A percentile compares a stretch with the other conserved stretches of the same genome.
Evolutionary conservation across 2,888 invertebrate species (phyloP).

Genomic region (Macroteleia sp.): DNA sequence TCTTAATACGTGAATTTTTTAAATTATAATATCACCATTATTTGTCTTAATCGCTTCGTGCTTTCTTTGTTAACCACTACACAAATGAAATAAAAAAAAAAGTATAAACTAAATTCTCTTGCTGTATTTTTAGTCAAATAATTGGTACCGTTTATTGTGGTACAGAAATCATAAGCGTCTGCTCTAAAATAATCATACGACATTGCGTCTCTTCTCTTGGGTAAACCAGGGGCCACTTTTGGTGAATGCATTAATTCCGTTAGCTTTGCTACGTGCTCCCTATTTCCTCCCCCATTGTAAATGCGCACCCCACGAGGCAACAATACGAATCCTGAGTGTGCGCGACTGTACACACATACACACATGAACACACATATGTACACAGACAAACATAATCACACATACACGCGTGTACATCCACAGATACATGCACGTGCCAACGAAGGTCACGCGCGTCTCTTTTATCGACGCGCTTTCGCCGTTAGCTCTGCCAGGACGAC

Average conservation of each 20-base stretch:
- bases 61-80: too few relatives aligned
- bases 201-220: slow-evolving; percentile 22
- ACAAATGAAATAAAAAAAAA: too few relatives aligned
- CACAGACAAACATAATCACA: too few relatives aligned
- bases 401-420: too few relatives aligned
- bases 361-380: slow-evolving; percentile 2
- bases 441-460: slow-evolving; percentile 57
- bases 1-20: too few relatives aligned
- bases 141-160: neutral
- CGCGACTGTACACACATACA: too few relatives aligned
- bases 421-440: neutral
- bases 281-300: slow-evolving; percentile 69
- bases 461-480: slow-evolving; percentile 51
- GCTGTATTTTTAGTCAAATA: neutral
- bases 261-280: slow-evolving; percentile 67
- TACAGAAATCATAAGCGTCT: slow-evolving; percentile 18
- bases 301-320: slow-evolving; percentile 69
- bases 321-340: slow-evolving; percentile 64
- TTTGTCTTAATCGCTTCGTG: too few relatives aligned
- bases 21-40: too few relatives aligned
- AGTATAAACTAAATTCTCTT: too few relatives aligned
- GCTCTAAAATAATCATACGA: slow-evolving; percentile 58
- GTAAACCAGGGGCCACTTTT: slow-evolving; percentile 66
- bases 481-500: slow-evolving; percentile 29
- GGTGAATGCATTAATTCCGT: slow-evolving; percentile 73